phyloP scores from a whole-genome alignment of 1,140 invertebrate species.

The Lineus longissimus region DNA sequence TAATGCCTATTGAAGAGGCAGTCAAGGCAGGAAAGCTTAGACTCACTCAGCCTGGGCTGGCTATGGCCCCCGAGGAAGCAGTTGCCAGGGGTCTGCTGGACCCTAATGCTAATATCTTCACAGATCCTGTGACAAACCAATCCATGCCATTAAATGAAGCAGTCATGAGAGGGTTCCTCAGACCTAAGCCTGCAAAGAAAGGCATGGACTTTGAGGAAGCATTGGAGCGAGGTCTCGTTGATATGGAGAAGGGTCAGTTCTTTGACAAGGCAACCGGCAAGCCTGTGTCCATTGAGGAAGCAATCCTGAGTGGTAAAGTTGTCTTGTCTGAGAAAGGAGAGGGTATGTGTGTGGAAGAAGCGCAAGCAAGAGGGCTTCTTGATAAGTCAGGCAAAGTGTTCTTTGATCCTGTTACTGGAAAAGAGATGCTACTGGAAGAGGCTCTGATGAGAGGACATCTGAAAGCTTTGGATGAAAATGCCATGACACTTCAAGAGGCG shows the following conservation, averaged over 20 bases:
- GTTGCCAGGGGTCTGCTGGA: constrained; percentile 71
- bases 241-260: constrained; percentile 61
- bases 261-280: constrained; percentile 66
- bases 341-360: constrained; percentile 28
- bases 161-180: constrained; percentile 67
- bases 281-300: constrained; percentile 56
- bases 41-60: background rate
- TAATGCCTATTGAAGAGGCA: constrained; percentile 59
- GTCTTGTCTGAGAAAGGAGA: constrained; percentile 50
- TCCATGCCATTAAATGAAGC: constrained; percentile 63
- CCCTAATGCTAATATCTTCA: constrained; percentile 64
- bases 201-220: constrained; percentile 62
- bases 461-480: too few relatives aligned
- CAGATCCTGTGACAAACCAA: constrained; percentile 69
- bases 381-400: constrained; percentile 67
- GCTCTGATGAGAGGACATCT: constrained; percentile 77
- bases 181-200: constrained; percentile 39
- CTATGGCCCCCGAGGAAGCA: constrained; percentile 59
- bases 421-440: constrained; percentile 73
- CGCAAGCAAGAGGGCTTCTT: constrained; percentile 48
- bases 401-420: constrained; percentile 74
- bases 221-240: constrained; percentile 72
- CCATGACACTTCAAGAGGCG: too few relatives aligned
- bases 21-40: constrained; percentile 53
- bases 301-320: constrained; percentile 70